Evolutionary conservation across 2,113 vertebrate species (phyloP).

Genomic region (Plotosus lineatus): DNA sequence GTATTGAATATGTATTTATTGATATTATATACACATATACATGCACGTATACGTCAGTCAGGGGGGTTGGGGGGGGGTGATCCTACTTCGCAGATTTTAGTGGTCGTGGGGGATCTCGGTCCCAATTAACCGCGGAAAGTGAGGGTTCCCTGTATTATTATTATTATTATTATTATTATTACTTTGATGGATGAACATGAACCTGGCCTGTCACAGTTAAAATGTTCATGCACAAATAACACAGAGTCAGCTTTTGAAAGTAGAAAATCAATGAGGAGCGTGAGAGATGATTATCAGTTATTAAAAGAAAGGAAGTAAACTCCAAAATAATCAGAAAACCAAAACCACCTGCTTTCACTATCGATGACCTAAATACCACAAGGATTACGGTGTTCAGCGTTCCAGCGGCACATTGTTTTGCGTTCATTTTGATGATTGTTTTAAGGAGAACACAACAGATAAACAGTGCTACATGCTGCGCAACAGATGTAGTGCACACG

Average conservation of each 20-base stretch:
- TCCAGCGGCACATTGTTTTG: neutral
- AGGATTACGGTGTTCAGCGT: neutral
- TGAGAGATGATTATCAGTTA: neutral
- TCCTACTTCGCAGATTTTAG: too few relatives aligned
- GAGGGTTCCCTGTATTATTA: too few relatives aligned
- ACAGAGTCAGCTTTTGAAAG: neutral
- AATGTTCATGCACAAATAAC: neutral
- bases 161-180: neutral
- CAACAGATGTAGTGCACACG: neutral
- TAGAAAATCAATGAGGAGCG: neutral
- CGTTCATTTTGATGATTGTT: neutral
- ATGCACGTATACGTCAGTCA: too few relatives aligned
- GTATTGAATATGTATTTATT: too few relatives aligned
- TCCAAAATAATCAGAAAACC: slow-evolving; percentile 1
- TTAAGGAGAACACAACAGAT: neutral
- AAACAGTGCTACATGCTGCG: neutral
- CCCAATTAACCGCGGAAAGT: too few relatives aligned
- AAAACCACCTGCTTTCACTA: neutral
- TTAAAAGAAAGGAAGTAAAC: neutral
- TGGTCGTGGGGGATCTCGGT: too few relatives aligned
- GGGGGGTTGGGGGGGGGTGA: too few relatives aligned
- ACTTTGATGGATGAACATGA: neutral
- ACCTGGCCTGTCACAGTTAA: neutral
- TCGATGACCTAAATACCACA: neutral
- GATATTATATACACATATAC: too few relatives aligned